Conservation (phyloP, 2,113 vertebrate genomes). For the Calypte anna region DNA sequence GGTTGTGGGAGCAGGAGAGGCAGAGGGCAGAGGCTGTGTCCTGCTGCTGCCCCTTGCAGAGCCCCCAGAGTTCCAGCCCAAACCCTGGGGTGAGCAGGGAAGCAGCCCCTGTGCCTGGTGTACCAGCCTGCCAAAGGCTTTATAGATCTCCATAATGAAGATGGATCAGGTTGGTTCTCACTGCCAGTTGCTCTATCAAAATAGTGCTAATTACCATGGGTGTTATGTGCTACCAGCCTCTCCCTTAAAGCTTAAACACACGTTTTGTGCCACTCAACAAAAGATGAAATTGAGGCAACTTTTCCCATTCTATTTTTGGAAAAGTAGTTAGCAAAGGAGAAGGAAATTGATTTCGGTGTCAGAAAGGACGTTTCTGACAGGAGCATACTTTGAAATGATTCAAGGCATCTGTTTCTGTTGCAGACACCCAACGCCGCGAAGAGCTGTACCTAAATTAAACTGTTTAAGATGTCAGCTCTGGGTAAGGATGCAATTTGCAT, state of each 20-base stretch:
- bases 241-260: slow-evolving; percentile 50
- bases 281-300: slow-evolving; percentile 45
- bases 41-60: neutral
- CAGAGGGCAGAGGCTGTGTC: neutral
- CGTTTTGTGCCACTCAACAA: slow-evolving; percentile 43
- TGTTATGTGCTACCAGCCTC: slow-evolving; percentile 10
- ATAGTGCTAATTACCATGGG: slow-evolving; percentile 82
- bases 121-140: neutral
- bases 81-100: neutral
- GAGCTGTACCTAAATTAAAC: slow-evolving; percentile 80
- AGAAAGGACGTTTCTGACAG: slow-evolving; percentile 76
- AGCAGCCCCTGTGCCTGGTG: neutral
- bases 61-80: neutral
- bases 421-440: slow-evolving; percentile 64
- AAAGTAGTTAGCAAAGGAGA: slow-evolving; percentile 62
- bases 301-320: slow-evolving; percentile 56
- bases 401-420: slow-evolving; percentile 77
- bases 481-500: slow-evolving; percentile 71
- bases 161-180: slow-evolving; percentile 2
- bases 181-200: slow-evolving; percentile 79
- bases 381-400: slow-evolving; percentile 77
- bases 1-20: no score
- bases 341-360: slow-evolving; percentile 79
- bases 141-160: neutral
- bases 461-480: slow-evolving; percentile 75